These are phyloP conservation scores for Propsilocerus akamusi DNA, from an alignment of 1,140 invertebrate species.

Conservation along the genomic window DNA sequence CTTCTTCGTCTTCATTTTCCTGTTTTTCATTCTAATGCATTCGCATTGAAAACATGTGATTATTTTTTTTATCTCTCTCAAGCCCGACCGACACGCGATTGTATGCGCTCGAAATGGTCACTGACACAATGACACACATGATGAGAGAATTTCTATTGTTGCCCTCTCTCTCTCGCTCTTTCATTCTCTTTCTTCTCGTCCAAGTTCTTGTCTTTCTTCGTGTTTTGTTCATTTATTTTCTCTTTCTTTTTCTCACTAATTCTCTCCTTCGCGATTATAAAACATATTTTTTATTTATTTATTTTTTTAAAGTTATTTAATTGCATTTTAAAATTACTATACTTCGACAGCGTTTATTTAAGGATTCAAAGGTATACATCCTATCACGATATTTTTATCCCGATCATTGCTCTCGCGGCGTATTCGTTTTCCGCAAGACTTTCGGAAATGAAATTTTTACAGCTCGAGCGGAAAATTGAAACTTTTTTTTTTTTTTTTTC, in stretches of 20 bases:
- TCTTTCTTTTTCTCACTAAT: neutral
- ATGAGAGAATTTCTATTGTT: neutral
- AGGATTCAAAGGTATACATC: too few species aligned
- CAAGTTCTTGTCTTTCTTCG: neutral
- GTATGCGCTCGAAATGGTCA: neutral
- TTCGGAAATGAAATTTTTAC: too few species aligned
- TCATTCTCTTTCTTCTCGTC: constrained; percentile 1
- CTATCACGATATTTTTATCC: too few species aligned
- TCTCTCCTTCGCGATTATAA: neutral
- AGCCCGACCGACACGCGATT: neutral
- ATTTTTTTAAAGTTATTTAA: too few species aligned
- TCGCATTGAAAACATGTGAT: neutral
- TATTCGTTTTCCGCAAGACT: too few species aligned
- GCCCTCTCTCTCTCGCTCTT: neutral
- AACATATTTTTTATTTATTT: neutral
- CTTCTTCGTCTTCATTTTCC: too few species aligned
- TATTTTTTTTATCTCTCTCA: neutral
- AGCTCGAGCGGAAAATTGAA: too few species aligned
- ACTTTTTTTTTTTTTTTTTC: neutral
- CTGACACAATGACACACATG: neutral
- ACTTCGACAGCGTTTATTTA: too few species aligned
- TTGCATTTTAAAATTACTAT: too few species aligned
- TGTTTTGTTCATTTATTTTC: constrained; percentile 4
- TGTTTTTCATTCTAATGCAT: too few species aligned
- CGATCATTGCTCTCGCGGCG: too few species aligned